A percentile compares a stretch with the other conserved stretches of the same genome.
These are phyloP conservation scores for Micrasema longulum DNA, from an alignment of 1,140 invertebrate species.

Conservation along the genomic window DNA sequence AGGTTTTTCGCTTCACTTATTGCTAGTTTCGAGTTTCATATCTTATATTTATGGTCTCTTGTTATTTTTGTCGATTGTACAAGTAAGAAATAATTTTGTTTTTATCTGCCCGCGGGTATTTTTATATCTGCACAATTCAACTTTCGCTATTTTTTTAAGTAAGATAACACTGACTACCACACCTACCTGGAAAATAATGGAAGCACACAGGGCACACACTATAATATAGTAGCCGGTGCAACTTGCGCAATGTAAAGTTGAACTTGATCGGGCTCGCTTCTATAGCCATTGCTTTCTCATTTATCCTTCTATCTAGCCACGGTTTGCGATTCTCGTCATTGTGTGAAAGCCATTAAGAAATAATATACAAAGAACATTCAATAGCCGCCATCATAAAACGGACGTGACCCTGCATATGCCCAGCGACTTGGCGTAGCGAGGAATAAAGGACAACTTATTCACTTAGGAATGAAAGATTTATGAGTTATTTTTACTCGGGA, in stretches of 20 bases:
- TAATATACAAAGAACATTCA: conserved; percentile 43
- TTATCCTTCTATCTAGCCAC: conserved; percentile 9
- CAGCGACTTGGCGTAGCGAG: conserved; percentile 30
- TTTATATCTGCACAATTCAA: too few species aligned
- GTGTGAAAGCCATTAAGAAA: conserved; percentile 49
- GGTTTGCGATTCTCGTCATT: conserved; percentile 36
- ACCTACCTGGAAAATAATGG: too few species aligned
- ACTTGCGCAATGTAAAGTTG: too few species aligned
- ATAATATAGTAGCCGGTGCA: too few species aligned
- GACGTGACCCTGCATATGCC: conserved; percentile 47
- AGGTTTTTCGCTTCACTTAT: conserved; percentile 17
- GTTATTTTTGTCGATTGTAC: too few species aligned
- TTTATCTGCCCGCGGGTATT: too few species aligned
- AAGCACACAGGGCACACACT: too few species aligned
- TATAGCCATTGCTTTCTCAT: conserved; percentile 28
- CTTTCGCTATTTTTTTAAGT: too few species aligned
- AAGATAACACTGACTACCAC: too few species aligned
- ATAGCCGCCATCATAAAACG: conserved; percentile 47
- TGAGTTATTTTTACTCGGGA: conserved; percentile 35
- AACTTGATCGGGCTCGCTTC: background rate
- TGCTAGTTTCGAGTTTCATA: too few species aligned
- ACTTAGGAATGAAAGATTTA: conserved; percentile 21
- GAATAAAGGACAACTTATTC: conserved; percentile 37
- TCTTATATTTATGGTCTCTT: too few species aligned
- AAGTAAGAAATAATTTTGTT: too few species aligned